Evolutionary conservation across 2,797 vertebrate species (phyloP).

Genomic region (Microchirus variegatus): DNA sequence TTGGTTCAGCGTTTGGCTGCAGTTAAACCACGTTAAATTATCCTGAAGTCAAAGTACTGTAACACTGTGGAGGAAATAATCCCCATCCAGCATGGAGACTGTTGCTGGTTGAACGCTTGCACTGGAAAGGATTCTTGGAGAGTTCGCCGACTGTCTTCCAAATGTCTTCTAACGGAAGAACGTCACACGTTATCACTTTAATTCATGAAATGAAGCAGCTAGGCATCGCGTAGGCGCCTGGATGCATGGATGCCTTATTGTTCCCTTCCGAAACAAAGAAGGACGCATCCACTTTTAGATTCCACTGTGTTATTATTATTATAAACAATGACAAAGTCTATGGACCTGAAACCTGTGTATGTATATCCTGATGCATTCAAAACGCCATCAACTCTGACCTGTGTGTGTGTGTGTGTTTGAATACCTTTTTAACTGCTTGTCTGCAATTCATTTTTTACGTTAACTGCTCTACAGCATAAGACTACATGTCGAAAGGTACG

Average conservation of each 20-base stretch:
- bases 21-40: conserved; percentile 54
- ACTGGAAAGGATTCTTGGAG: conserved; percentile 80
- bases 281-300: conserved; percentile 67
- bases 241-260: conserved; percentile 78
- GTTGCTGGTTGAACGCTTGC: conserved; percentile 77
- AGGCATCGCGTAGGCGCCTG: conserved; percentile 41
- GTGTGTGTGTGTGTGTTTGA: conserved; percentile 56
- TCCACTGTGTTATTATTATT: conserved; percentile 55
- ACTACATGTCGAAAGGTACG: conserved; percentile 67
- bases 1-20: conserved; percentile 59
- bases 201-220: conserved; percentile 40
- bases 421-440: conserved; percentile 56
- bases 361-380: conserved; percentile 55
- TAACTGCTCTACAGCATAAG: conserved; percentile 56
- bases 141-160: conserved; percentile 61
- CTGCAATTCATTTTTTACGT: conserved; percentile 50
- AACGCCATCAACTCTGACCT: conserved; percentile 52
- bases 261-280: conserved; percentile 74
- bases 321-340: conserved; percentile 36
- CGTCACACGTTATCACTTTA: conserved; percentile 33
- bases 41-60: conserved; percentile 78
- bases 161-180: conserved; percentile 39
- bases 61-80: conserved; percentile 75
- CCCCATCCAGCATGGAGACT: conserved; percentile 62
- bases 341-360: conserved; percentile 64